phyloP scores from a whole-genome alignment of 2,888 invertebrate genomes.

The Tetragonisca angustula region DNA sequence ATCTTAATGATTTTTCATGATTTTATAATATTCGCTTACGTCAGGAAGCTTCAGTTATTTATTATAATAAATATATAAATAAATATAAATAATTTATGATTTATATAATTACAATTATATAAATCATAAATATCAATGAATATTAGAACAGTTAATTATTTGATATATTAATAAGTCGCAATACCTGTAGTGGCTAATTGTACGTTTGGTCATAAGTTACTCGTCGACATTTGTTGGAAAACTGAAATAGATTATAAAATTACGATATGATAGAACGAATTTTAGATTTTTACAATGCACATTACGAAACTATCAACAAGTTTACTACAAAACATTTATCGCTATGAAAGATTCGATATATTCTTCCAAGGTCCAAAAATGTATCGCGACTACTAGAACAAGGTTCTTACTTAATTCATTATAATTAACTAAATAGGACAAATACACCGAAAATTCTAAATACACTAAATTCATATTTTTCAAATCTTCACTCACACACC shows the following conservation, averaged over 20 bases:
- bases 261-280: no score
- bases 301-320: not conserved
- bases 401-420: not conserved
- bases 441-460: not conserved
- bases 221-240: not conserved
- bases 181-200: not conserved
- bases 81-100: no score
- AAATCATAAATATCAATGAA: no score
- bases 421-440: not conserved
- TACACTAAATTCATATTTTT: not conserved
- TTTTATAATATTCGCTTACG: no score
- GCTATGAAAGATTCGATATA: not conserved
- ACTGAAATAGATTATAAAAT: not conserved
- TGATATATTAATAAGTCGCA: not conserved
- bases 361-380: not conserved
- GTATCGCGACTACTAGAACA: not conserved
- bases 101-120: not conserved
- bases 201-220: not conserved
- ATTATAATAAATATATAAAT: not conserved
- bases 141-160: not conserved
- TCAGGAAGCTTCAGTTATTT: not conserved
- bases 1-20: no score
- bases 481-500: not conserved
- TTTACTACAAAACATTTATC: not conserved
- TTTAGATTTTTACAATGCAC: not conserved